phyloP scores from a whole-genome alignment of 2,797 vertebrate genomes.

The Brachymystax lenok region DNA sequence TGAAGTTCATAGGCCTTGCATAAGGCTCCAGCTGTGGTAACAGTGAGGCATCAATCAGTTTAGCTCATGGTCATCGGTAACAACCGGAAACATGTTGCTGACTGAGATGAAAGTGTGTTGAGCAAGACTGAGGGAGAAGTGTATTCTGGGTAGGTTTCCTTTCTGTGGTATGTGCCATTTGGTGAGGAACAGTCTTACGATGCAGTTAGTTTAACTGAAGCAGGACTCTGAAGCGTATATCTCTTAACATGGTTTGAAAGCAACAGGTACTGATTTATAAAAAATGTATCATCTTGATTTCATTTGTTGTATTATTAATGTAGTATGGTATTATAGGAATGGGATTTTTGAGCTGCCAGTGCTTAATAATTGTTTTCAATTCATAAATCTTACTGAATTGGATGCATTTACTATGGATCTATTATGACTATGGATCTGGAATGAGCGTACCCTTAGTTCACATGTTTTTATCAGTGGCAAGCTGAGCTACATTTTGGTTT shows the following conservation, averaged over 20 bases:
- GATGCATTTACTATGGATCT: background rate
- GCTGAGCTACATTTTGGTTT: background rate
- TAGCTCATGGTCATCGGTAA: background rate
- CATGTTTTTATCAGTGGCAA: background rate
- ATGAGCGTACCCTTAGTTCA: background rate
- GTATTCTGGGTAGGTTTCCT: background rate
- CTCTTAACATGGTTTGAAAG: conserved; percentile 6
- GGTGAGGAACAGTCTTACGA: background rate
- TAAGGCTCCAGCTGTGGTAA: conserved; percentile 1
- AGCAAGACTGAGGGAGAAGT: conserved; percentile 33
- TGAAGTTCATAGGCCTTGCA: conserved; percentile 36
- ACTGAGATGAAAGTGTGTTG: conserved; percentile 36
- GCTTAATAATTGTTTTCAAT: background rate
- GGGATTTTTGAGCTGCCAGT: background rate
- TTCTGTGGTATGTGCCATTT: background rate
- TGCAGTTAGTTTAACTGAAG: background rate
- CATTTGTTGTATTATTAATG: background rate
- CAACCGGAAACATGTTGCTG: conserved; percentile 29
- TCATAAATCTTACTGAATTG: background rate
- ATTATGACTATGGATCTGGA: background rate
- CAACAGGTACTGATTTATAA: conserved; percentile 35
- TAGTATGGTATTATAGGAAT: background rate
- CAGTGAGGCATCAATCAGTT: conserved; percentile 22
- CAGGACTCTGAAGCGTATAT: background rate
- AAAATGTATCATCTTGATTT: background rate